Conservation (phyloP, 2,113 vertebrate genomes). For the Blennius ocellaris region DNA sequence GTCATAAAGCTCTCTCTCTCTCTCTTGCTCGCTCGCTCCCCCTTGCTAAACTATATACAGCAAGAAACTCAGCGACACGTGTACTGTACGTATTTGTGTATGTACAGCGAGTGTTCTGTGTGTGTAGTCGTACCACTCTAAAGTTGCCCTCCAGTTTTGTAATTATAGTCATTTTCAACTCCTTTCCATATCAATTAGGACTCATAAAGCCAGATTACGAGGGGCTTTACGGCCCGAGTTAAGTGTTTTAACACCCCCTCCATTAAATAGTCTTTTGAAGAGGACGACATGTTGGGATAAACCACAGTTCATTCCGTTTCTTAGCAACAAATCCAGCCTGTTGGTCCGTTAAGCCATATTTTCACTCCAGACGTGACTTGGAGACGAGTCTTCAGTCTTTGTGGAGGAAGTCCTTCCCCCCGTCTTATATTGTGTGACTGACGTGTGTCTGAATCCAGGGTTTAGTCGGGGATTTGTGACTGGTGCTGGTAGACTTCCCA, state of each 20-base stretch:
- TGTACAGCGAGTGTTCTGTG: background rate
- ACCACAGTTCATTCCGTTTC: constrained; percentile 60
- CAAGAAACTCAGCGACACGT: background rate
- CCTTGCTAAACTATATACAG: constrained; percentile 3
- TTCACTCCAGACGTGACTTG: constrained; percentile 51
- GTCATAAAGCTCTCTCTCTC: constrained; percentile 14
- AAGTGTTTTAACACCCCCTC: background rate
- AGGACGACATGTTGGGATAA: constrained; percentile 41
- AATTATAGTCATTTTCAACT: constrained; percentile 31
- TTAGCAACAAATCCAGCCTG: constrained; percentile 67
- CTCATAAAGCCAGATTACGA: constrained; percentile 20
- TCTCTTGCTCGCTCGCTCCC: background rate
- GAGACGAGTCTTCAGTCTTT: constrained; percentile 40
- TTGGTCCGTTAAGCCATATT: constrained; percentile 38
- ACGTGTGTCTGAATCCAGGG: background rate
- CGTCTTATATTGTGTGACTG: constrained; percentile 3
- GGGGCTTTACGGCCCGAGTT: background rate
- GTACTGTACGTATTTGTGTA: background rate
- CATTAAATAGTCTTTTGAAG: constrained; percentile 23
- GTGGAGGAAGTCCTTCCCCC: constrained; percentile 14
- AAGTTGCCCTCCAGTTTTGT: background rate
- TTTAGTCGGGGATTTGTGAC: background rate
- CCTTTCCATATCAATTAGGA: constrained; percentile 4
- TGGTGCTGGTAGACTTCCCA: background rate
- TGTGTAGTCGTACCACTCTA: constrained; percentile 1